Evolutionary conservation across 2,888 invertebrate species (phyloP).

Genomic region (Ceriagrion tenellum): DNA sequence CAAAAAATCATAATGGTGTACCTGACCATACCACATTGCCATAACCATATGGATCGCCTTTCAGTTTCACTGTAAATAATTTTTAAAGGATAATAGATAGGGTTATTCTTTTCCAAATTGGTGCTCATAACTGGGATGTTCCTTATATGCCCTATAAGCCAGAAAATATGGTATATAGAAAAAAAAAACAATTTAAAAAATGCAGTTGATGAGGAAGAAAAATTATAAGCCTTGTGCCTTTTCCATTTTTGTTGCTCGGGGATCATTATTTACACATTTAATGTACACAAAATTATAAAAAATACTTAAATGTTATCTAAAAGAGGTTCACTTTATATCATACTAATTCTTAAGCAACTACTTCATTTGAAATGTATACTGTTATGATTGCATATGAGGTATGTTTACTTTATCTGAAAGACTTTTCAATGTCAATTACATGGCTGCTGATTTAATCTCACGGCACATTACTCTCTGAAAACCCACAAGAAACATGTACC

Average conservation of each 20-base stretch:
- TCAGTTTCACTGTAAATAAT: no score
- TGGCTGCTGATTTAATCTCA: constrained; percentile 29
- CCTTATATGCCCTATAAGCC: no score
- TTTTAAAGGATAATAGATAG: no score
- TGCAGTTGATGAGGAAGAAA: background rate
- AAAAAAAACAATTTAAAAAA: constrained; percentile 28
- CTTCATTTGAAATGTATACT: constrained; percentile 40
- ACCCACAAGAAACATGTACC: constrained; percentile 40
- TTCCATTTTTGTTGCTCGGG: constrained; percentile 15
- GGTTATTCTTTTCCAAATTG: no score
- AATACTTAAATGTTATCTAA: constrained; percentile 65
- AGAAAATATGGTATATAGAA: background rate
- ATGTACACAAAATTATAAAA: constrained; percentile 67
- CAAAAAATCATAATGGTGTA: no score
- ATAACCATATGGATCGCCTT: no score
- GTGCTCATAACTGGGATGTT: no score
- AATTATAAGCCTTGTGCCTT: constrained; percentile 62
- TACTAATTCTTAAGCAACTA: constrained; percentile 61
- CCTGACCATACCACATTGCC: no score
- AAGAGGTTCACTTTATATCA: constrained; percentile 53
- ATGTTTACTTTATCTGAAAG: constrained; percentile 65
- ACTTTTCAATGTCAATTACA: constrained; percentile 57
- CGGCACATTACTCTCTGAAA: background rate
- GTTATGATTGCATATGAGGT: constrained; percentile 65
- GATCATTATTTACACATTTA: constrained; percentile 59